These are phyloP conservation scores for Geococcyx californianus DNA, from an alignment of 2,113 vertebrate genomes.

Conservation along the genomic window DNA sequence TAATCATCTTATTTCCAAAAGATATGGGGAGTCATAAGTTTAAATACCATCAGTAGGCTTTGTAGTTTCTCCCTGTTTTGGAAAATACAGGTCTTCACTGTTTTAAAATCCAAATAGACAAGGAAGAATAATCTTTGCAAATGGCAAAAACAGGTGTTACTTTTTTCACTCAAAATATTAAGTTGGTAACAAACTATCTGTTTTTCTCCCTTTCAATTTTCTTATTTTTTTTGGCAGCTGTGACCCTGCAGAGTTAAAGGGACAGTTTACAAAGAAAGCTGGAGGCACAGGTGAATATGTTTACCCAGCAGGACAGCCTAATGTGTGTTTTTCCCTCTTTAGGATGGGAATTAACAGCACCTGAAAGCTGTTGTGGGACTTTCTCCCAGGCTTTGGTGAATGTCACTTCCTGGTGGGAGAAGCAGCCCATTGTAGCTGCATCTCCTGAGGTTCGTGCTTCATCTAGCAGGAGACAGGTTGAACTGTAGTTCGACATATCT, in stretches of 20 bases:
- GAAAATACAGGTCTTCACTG: background rate
- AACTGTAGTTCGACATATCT: conserved; percentile 33
- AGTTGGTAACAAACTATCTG: background rate
- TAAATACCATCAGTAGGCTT: background rate
- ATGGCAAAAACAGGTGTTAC: background rate
- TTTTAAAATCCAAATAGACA: background rate
- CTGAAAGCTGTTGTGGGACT: background rate
- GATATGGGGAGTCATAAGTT: background rate
- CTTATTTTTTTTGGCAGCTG: background rate
- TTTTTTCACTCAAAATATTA: background rate
- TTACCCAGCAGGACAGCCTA: background rate
- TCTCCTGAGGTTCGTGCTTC: conserved; percentile 58
- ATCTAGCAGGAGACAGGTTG: conserved; percentile 58
- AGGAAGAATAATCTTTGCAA: background rate
- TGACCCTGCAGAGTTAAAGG: background rate
- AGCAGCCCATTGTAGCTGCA: background rate
- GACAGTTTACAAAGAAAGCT: background rate
- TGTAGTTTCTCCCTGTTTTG: background rate
- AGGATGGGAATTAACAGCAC: background rate
- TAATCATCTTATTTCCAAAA: background rate
- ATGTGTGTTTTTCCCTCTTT: background rate
- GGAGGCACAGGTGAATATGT: background rate
- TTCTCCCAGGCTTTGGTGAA: conserved; percentile 8
- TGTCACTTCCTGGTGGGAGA: background rate
- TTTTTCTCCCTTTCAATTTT: background rate